Conservation (phyloP, 2,113 vertebrate species). For the Lophura nycthemera region DNA sequence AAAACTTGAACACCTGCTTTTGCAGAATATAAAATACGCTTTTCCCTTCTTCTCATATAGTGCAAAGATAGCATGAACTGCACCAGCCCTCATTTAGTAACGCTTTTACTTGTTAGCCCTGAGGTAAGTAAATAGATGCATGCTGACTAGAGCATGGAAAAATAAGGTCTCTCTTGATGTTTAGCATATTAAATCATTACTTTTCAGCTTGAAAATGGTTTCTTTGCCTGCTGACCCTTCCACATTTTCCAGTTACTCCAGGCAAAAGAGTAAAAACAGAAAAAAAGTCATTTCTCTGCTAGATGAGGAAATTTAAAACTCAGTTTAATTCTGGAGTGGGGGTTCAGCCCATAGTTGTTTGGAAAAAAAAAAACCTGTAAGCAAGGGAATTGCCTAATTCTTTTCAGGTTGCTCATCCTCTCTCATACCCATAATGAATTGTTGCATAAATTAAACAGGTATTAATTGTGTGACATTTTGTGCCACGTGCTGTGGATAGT, state of each 20-base stretch:
- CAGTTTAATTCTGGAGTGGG: background rate
- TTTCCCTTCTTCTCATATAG: background rate
- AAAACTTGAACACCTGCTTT: background rate
- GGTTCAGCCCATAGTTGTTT: slow-evolving; percentile 22
- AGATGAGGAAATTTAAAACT: background rate
- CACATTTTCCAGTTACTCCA: background rate
- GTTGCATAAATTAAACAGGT: slow-evolving; percentile 40
- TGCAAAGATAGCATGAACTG: background rate
- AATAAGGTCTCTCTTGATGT: background rate
- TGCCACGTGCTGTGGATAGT: slow-evolving; percentile 10
- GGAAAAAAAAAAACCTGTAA: background rate
- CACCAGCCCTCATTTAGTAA: background rate
- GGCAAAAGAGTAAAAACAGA: background rate
- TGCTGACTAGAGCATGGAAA: background rate
- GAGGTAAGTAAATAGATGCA: background rate
- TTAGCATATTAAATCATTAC: background rate
- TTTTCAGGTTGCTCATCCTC: slow-evolving; percentile 15
- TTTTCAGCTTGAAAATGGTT: slow-evolving; percentile 18
- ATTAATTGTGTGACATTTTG: slow-evolving; percentile 40
- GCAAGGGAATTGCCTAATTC: slow-evolving; percentile 27
- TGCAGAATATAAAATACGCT: background rate
- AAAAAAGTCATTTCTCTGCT: background rate
- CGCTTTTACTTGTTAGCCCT: background rate
- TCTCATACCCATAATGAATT: background rate
- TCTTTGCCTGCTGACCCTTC: background rate